Evolutionary conservation across 2,797 vertebrate genomes (phyloP), one percentile per base, ranked within the genome.

Genomic region (Parauchenoglanis ngamensis): DNA sequence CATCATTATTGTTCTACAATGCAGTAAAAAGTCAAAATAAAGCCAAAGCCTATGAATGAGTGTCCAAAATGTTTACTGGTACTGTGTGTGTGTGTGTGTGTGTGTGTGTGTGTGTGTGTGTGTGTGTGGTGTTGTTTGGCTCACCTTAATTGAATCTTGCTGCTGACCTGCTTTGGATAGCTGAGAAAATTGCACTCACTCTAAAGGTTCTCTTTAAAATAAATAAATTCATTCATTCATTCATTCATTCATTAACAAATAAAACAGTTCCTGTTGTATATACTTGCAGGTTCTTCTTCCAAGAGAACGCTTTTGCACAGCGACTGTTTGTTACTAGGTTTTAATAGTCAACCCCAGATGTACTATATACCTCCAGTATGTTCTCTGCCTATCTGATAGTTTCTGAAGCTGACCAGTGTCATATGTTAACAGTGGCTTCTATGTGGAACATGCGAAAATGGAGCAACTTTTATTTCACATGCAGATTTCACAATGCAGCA

Each of bases 81-180:
- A 40, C 40, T 40, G 40, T 40, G 4, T 40, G 3, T 40, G 40
- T 40, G 40, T 40, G 40, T 40, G 40, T 40, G 3, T 40, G 40
- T 40, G 40, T 40, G 40, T 40, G 40, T 40, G 40, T 40, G 40
- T 40, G 40, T 40, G 40, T 40, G 3, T 40, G 40, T 72, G 35
- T 72, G 68, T 40, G n/a, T 78, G 54, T 79, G 54, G 28, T 59
- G 28, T 59, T 44, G 80, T 67, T 49, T 67, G n/a, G 13, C 80
- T 83, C 35, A 83, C 80, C 80, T 67, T 83, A 65, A 67, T 10
- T 67, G 61, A 23, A 46, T 67, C 28, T 46, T 63, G 79, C 2
- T 2, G 0, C 25, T 21, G 3, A 15, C 7, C 17, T 78, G 49
- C 31, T n/a, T n/a, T 44, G 57, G 23, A 61, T 12, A 81, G 78